A percentile compares a stretch with the other conserved stretches of the same genome.
Conservation (phyloP, 2,797 vertebrate species). For the Iguana delicatissima region DNA sequence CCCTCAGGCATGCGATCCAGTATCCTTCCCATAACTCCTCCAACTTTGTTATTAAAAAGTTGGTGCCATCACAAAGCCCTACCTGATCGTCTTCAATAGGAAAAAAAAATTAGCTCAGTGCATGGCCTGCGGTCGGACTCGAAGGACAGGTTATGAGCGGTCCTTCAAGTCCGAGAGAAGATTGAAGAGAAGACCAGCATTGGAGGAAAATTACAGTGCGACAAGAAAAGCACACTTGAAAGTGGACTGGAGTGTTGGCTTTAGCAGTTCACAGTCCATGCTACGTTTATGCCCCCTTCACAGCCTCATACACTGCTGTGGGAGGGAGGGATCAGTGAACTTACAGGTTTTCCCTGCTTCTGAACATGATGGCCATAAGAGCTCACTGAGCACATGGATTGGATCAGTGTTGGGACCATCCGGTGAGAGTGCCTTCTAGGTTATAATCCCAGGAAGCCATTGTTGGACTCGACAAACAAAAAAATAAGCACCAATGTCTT, state of each 20-base stretch:
- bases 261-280: conserved; percentile 44
- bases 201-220: neutral
- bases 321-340: neutral
- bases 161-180: conserved; percentile 50
- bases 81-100: conserved; percentile 19
- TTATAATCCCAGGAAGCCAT: conserved; percentile 17
- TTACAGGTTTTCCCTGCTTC: neutral
- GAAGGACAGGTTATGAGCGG: conserved; percentile 19
- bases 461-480: neutral
- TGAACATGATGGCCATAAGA: neutral
- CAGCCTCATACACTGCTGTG: neutral
- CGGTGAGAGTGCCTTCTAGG: conserved; percentile 30
- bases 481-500: conserved; percentile 47
- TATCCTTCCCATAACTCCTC: neutral
- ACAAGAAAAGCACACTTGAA: conserved; percentile 42
- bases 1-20: neutral
- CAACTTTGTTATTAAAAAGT: neutral
- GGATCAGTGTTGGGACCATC: neutral
- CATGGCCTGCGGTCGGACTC: conserved; percentile 28
- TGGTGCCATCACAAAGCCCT: neutral
- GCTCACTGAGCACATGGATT: neutral
- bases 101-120: neutral
- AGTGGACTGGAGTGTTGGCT: conserved; percentile 19
- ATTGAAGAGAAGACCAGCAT: conserved; percentile 30
- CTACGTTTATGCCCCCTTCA: conserved; percentile 21